phyloP scores from a whole-genome alignment of 2,888 invertebrate genomes.

The Acleris laterana region DNA sequence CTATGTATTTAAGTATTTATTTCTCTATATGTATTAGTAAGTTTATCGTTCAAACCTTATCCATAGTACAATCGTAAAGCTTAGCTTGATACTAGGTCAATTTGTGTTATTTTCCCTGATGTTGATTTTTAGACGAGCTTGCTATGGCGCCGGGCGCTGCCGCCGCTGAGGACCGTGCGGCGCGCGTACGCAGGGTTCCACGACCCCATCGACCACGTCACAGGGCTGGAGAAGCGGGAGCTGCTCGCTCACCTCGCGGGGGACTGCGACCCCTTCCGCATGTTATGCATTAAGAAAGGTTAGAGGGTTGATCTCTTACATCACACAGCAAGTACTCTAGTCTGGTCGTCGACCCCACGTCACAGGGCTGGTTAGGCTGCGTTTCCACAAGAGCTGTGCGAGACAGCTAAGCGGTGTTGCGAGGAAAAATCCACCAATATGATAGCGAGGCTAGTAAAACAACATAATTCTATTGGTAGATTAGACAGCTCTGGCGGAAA shows the following conservation, averaged over 20 bases:
- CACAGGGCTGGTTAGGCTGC: slow-evolving; percentile 95
- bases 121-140: not conserved
- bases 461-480: no score
- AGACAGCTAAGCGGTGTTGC: no score
- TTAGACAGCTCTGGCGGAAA: no score
- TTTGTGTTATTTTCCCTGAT: not conserved
- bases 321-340: no score
- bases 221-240: slow-evolving; percentile 96
- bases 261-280: slow-evolving; percentile 93
- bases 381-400: no score
- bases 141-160: slow-evolving; percentile 3
- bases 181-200: slow-evolving; percentile 87
- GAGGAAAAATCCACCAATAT: no score
- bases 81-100: no score
- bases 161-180: slow-evolving; percentile 23
- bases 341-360: slow-evolving; percentile 74
- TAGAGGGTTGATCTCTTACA: not conserved
- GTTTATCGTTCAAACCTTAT: no score
- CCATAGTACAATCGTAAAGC: no score
- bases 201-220: slow-evolving; percentile 93
- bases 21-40: no score
- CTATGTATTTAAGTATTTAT: no score
- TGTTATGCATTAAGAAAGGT: slow-evolving; percentile 87
- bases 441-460: no score
- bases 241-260: slow-evolving; percentile 93